phyloP scores from a whole-genome alignment of 2,797 vertebrate species.

The Rousettus madagascariensis region DNA sequence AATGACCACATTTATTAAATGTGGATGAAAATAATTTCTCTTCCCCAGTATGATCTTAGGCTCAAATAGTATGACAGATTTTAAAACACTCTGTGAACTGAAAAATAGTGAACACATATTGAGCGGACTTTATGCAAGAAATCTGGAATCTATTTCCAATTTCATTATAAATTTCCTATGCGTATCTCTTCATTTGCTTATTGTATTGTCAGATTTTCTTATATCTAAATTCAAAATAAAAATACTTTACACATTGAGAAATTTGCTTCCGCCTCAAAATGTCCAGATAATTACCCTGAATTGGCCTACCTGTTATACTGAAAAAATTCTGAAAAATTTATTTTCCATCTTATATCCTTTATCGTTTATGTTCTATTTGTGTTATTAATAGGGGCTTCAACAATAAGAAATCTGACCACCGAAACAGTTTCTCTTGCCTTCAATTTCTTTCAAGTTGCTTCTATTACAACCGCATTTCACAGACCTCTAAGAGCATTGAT shows the following conservation, averaged over 20 bases:
- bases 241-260: background rate
- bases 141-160: background rate
- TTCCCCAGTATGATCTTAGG: background rate
- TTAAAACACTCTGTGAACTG: background rate
- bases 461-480: background rate
- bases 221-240: conserved; percentile 33
- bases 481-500: background rate
- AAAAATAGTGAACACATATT: background rate
- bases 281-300: background rate
- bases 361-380: background rate
- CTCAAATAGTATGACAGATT: background rate
- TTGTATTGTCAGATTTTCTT: background rate
- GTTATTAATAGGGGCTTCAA: background rate
- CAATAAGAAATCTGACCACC: background rate
- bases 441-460: background rate
- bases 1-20: background rate
- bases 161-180: background rate
- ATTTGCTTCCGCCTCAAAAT: background rate
- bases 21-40: background rate
- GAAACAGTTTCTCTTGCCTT: background rate
- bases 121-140: background rate
- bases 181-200: background rate
- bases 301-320: background rate
- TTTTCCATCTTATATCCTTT: background rate
- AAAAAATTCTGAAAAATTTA: background rate